Percentiles rank a stretch among this genome's conserved stretches.
Conservation (phyloP, 2,888 invertebrate species). For the Autographa pulchrina region DNA sequence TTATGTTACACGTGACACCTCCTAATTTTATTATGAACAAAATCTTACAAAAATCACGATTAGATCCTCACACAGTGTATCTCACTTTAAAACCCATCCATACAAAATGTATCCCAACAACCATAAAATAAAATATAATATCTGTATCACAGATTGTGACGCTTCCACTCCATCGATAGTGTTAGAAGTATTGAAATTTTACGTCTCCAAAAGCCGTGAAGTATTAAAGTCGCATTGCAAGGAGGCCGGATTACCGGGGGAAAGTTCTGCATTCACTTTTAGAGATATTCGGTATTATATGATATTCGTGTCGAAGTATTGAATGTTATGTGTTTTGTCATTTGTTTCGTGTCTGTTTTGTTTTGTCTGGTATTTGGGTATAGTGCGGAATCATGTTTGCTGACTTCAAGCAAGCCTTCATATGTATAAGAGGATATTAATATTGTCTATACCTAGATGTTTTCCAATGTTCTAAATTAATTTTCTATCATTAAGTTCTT, state of each 20-base stretch:
- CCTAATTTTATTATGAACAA: not conserved
- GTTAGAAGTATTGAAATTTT: slow-evolving; percentile 60
- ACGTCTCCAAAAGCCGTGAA: slow-evolving; percentile 57
- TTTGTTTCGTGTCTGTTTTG: not conserved
- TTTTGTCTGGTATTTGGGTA: not conserved
- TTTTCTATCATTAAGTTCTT: too few species aligned
- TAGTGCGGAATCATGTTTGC: too few species aligned
- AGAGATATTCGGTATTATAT: slow-evolving; percentile 33
- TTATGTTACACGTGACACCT: not conserved
- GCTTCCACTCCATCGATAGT: slow-evolving; percentile 53
- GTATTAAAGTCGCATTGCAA: slow-evolving; percentile 60
- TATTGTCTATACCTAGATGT: too few species aligned
- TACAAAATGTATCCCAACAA: slow-evolving; percentile 23
- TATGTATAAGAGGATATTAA: too few species aligned
- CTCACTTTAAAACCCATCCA: slow-evolving; percentile 14
- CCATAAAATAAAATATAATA: slow-evolving; percentile 35
- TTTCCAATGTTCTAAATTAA: too few species aligned
- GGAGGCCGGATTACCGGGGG: slow-evolving; percentile 40
- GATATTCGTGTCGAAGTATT: slow-evolving; percentile 23
- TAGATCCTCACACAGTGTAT: not conserved
- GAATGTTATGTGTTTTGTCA: not conserved
- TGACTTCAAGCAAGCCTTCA: too few species aligned
- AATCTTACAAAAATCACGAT: not conserved
- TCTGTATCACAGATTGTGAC: slow-evolving; percentile 38
- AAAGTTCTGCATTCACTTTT: slow-evolving; percentile 38